Evolutionary conservation across 2,797 vertebrate species (phyloP).

Genomic region (Cichlasoma orientale): DNA sequence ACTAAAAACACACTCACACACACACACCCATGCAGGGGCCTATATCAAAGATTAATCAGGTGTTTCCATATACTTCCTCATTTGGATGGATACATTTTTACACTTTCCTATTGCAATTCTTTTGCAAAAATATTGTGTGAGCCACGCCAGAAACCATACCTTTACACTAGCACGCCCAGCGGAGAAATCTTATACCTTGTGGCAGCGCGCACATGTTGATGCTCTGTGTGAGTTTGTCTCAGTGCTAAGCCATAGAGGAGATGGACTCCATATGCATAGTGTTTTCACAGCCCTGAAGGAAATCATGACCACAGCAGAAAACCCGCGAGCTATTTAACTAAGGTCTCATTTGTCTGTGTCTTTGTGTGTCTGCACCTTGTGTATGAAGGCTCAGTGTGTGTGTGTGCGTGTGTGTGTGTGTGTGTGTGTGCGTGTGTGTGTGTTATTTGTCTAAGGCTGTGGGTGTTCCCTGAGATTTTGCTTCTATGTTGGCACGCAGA

Average conservation of each 20-base stretch:
- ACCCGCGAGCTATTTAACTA: constrained; percentile 70
- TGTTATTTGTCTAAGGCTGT: constrained; percentile 55
- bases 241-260: constrained; percentile 73
- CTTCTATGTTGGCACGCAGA: constrained; percentile 48
- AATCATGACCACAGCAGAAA: constrained; percentile 79
- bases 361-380: constrained; percentile 55
- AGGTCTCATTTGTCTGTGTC: constrained; percentile 72
- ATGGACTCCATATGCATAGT: constrained; percentile 82
- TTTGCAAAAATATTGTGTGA: background rate
- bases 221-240: constrained; percentile 55
- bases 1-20: background rate
- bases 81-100: background rate
- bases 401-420: constrained; percentile 10
- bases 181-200: constrained; percentile 50
- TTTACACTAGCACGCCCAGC: constrained; percentile 18
- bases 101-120: background rate
- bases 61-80: constrained; percentile 9
- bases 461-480: constrained; percentile 61
- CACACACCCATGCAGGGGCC: background rate
- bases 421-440: constrained; percentile 19
- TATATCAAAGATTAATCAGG: background rate
- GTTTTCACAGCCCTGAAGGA: constrained; percentile 81
- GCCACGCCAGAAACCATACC: constrained; percentile 29
- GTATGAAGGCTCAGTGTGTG: constrained; percentile 15
- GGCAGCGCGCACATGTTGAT: constrained; percentile 51